These are phyloP conservation scores for Gnathonemus echidnorhynchus DNA, from an alignment of 2,113 vertebrate genomes.

Conservation along the genomic window DNA sequence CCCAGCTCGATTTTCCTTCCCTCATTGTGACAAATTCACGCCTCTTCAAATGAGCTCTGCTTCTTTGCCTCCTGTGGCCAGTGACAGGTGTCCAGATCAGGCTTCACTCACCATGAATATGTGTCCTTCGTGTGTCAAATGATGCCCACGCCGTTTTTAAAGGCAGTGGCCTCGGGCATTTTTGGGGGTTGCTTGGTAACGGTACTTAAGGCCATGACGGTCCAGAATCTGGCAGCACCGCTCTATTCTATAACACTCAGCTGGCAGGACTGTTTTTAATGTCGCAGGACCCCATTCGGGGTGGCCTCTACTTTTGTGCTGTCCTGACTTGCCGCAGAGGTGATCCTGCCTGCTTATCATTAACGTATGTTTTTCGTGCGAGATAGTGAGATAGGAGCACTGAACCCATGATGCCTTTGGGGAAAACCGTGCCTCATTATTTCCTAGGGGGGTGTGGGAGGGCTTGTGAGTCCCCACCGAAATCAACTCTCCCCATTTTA, in stretches of 20 bases:
- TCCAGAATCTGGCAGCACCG: not conserved
- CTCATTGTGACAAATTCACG: not conserved
- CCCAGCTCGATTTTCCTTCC: not conserved
- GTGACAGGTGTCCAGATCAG: not conserved
- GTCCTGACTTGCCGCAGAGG: conserved; percentile 52
- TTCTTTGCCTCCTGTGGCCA: not conserved
- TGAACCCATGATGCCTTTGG: not conserved
- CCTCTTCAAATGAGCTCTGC: not conserved
- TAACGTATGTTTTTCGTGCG: conserved; percentile 51
- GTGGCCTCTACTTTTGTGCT: conserved; percentile 22
- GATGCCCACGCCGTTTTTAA: not conserved
- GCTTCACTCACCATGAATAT: not conserved
- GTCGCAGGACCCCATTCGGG: not conserved
- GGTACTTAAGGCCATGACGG: not conserved
- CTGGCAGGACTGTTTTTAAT: not conserved
- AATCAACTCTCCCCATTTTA: not conserved
- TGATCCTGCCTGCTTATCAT: conserved; percentile 51
- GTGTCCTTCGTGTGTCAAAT: not conserved
- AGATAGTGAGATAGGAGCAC: conserved; percentile 40
- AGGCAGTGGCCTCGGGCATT: not conserved
- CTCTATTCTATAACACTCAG: not conserved
- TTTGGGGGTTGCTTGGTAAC: not conserved
- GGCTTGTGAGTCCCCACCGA: not conserved
- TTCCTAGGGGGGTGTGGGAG: not conserved
- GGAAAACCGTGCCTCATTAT: conserved; percentile 17